Conservation (phyloP, 2,797 vertebrate genomes). For the Morus bassanus region DNA sequence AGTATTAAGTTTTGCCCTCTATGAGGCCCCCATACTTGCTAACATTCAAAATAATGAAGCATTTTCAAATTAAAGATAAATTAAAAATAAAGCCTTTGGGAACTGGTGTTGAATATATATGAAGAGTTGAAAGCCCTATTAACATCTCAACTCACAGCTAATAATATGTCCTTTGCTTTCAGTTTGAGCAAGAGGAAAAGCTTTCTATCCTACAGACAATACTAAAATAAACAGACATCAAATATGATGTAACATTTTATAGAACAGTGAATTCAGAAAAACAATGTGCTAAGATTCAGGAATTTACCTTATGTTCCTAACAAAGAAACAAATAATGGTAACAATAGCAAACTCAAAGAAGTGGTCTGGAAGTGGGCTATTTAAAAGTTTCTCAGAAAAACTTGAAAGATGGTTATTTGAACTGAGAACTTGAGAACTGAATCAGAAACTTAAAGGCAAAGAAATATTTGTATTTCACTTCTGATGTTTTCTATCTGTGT, state of each 20-base stretch:
- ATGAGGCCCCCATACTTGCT: background rate
- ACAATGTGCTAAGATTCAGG: background rate
- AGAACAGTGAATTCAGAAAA: background rate
- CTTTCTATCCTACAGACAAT: background rate
- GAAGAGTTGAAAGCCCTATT: background rate
- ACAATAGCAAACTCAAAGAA: background rate
- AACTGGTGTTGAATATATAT: background rate
- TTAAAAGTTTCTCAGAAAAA: background rate
- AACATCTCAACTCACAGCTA: background rate
- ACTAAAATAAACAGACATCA: background rate
- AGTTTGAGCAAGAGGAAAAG: background rate
- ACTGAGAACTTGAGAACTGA: background rate
- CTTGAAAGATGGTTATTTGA: background rate
- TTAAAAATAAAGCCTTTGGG: background rate
- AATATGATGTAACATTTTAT: background rate
- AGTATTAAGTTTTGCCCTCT: background rate
- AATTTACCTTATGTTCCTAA: background rate
- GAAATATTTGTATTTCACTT: constrained; percentile 8
- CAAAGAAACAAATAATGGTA: background rate
- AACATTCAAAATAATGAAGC: background rate
- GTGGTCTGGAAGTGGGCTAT: background rate
- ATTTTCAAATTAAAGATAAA: background rate
- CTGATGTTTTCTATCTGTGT: background rate
- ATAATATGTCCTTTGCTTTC: background rate
- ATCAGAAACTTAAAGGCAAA: background rate